A percentile compares a stretch with the other conserved stretches of the same genome.
phyloP scores from a whole-genome alignment of 2,888 invertebrate genomes.

The Erpobdella octoculata region DNA sequence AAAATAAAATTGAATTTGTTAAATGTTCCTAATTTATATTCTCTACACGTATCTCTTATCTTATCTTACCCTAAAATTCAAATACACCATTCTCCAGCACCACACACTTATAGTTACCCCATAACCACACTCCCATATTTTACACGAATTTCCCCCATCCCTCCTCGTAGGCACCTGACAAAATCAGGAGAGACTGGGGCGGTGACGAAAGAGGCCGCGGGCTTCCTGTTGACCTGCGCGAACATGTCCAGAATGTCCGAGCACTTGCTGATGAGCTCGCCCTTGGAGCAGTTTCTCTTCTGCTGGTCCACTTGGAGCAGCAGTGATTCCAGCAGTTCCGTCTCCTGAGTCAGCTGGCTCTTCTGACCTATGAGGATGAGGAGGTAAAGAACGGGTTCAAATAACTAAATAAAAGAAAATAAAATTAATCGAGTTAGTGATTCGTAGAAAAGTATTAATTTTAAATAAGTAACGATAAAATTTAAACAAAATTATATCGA shows the following conservation, averaged over 20 bases:
- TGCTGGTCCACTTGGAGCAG: slow-evolving; percentile 65
- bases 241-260: slow-evolving; percentile 74
- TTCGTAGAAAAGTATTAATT: background rate
- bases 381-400: background rate
- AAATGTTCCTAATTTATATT: background rate
- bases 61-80: too few relatives aligned
- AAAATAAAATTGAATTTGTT: background rate
- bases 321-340: slow-evolving; percentile 76
- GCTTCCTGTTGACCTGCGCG: slow-evolving; percentile 74
- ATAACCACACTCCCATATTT: too few relatives aligned
- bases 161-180: too few relatives aligned
- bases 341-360: slow-evolving; percentile 67
- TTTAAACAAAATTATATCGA: background rate
- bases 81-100: too few relatives aligned
- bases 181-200: slow-evolving; percentile 83
- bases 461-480: background rate
- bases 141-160: too few relatives aligned
- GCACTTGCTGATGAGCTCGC: slow-evolving; percentile 74
- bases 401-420: background rate
- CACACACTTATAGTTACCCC: too few relatives aligned
- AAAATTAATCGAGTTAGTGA: background rate
- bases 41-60: too few relatives aligned
- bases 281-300: slow-evolving; percentile 68
- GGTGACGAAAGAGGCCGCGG: slow-evolving; percentile 78
- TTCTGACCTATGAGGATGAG: slow-evolving; percentile 49